Conservation (phyloP, 2,797 vertebrate species). For the Acestrorhynchus altus region DNA sequence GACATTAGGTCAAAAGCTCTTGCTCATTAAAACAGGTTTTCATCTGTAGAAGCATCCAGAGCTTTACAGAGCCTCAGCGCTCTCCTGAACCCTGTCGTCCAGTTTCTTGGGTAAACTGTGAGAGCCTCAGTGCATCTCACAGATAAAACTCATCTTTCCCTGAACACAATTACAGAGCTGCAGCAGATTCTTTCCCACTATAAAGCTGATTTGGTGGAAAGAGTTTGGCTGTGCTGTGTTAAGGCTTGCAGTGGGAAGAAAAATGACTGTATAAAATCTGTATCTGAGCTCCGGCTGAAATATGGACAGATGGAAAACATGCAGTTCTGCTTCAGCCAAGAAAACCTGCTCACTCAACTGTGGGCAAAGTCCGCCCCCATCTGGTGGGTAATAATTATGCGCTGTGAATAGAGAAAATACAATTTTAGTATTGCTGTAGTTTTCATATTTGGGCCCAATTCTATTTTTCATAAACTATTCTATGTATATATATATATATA, state of each 20-base stretch:
- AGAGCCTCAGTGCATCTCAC: conserved; percentile 4
- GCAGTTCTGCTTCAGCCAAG: conserved; percentile 20
- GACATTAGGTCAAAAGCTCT: neutral
- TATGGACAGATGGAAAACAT: conserved; percentile 24
- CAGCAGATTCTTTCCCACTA: conserved; percentile 29
- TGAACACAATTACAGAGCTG: conserved; percentile 37
- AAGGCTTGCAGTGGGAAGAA: neutral
- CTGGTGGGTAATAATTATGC: conserved; percentile 52
- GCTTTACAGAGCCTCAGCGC: neutral
- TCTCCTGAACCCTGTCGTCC: neutral
- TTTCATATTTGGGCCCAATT: too few species aligned
- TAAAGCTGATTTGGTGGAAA: conserved; percentile 46
- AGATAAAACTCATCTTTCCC: neutral
- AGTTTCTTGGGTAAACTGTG: conserved; percentile 24
- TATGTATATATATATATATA: too few species aligned
- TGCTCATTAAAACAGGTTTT: too few species aligned
- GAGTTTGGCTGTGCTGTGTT: neutral
- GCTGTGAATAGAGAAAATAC: too few species aligned
- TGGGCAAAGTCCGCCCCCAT: conserved; percentile 61
- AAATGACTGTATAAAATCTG: conserved; percentile 20
- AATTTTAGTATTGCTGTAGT: too few species aligned
- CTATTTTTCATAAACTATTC: too few species aligned
- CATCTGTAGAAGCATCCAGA: neutral
- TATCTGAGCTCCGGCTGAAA: conserved; percentile 5
- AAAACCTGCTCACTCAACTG: neutral